phyloP scores from a whole-genome alignment of 2,888 invertebrate genomes.

The Conistra vaccinii region DNA sequence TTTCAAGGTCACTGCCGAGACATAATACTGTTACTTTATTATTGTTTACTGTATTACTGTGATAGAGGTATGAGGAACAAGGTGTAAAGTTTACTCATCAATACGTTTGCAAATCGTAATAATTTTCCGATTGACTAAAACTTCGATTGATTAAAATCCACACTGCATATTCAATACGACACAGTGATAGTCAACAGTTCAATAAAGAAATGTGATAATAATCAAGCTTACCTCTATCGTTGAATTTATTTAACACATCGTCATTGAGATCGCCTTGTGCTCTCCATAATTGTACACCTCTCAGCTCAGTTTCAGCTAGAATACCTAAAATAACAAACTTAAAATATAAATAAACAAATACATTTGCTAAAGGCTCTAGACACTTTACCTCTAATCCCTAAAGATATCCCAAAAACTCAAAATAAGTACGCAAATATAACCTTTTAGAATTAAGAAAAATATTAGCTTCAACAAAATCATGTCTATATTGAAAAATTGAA shows the following conservation, averaged over 20 bases:
- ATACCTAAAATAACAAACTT: conserved; percentile 33
- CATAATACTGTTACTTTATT: too few relatives aligned
- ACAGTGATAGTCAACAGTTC: background rate
- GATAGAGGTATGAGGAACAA: too few relatives aligned
- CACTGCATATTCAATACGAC: background rate
- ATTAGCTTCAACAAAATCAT: conserved; percentile 39
- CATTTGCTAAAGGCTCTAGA: background rate
- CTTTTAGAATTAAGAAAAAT: conserved; percentile 29
- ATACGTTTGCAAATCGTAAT: background rate
- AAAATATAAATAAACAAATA: too few relatives aligned
- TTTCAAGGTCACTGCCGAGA: too few relatives aligned
- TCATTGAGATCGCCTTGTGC: conserved; percentile 33
- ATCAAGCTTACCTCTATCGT: conserved; percentile 38
- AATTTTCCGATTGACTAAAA: too few relatives aligned
- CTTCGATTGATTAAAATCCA: too few relatives aligned
- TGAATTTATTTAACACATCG: conserved; percentile 21
- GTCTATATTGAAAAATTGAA: conserved; percentile 14
- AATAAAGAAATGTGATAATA: too few relatives aligned
- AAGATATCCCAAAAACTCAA: background rate
- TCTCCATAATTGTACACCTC: conserved; percentile 45
- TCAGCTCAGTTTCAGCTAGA: background rate
- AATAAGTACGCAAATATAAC: conserved; percentile 9
- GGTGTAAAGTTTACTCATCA: background rate
- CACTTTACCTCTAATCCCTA: background rate
- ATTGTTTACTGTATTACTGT: too few relatives aligned